These are phyloP conservation scores for Leucoraja erinaceus DNA, from an alignment of 2,113 vertebrate genomes.

Conservation along the genomic window DNA sequence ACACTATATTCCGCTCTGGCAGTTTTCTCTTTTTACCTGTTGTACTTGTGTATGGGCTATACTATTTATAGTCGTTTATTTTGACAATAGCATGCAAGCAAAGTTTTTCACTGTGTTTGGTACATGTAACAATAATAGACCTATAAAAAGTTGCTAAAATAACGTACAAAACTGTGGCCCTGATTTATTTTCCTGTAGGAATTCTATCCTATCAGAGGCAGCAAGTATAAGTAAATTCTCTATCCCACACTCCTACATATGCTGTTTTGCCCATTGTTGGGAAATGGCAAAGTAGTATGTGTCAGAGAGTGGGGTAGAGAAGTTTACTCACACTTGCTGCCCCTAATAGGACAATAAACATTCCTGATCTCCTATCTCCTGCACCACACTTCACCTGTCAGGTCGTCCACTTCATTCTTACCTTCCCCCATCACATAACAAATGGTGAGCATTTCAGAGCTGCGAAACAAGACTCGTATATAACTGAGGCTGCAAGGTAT, in stretches of 20 bases:
- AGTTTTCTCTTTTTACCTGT: too few relatives aligned
- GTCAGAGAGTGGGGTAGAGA: not conserved
- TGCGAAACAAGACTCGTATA: not conserved
- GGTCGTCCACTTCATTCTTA: not conserved
- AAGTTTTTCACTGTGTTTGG: too few relatives aligned
- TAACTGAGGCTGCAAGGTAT: not conserved
- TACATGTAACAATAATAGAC: too few relatives aligned
- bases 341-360: not conserved
- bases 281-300: not conserved
- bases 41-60: too few relatives aligned
- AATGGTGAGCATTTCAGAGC: not conserved
- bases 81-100: too few relatives aligned
- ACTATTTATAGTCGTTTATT: too few relatives aligned
- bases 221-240: too few relatives aligned
- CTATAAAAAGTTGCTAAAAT: not conserved
- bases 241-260: too few relatives aligned
- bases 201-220: too few relatives aligned
- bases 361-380: not conserved
- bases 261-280: not conserved
- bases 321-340: not conserved
- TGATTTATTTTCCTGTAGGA: not conserved
- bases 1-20: too few relatives aligned
- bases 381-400: not conserved
- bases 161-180: not conserved
- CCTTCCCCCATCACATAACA: not conserved